phyloP scores from a whole-genome alignment of 2,113 vertebrate species.

The Taxidea taxus region DNA sequence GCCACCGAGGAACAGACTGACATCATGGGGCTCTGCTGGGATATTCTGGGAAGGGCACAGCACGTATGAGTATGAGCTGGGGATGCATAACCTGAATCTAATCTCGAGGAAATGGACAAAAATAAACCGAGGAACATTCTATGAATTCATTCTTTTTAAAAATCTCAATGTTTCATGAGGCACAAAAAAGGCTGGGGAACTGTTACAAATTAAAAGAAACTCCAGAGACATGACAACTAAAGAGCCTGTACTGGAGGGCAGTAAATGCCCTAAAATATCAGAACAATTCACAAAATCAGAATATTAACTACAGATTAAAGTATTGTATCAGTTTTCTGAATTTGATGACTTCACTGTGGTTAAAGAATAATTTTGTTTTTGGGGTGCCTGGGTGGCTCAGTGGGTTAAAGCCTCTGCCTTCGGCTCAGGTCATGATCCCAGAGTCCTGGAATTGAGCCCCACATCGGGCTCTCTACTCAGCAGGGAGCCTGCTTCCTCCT shows the following conservation, averaged over 20 bases:
- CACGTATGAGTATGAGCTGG: accelerated
- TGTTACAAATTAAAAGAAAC: neutral
- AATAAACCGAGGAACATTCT: neutral
- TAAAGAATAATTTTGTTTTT: neutral
- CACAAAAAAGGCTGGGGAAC: neutral
- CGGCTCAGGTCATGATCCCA: too few relatives aligned
- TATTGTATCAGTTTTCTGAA: neutral
- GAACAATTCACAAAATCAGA: neutral
- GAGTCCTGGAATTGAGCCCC: too few relatives aligned
- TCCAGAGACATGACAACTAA: neutral
- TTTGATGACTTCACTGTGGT: neutral
- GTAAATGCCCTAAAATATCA: neutral
- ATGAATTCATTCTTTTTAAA: neutral
- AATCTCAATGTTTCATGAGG: neutral
- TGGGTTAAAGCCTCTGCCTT: too few relatives aligned
- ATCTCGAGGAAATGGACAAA: neutral
- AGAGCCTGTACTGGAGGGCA: neutral
- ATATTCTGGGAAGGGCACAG: neutral
- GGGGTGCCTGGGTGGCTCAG: too few relatives aligned
- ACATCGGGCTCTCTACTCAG: too few relatives aligned
- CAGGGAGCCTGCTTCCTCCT: too few relatives aligned
- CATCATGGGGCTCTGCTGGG: neutral
- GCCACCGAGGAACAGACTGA: neutral
- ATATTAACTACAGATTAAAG: neutral
- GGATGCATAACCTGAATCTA: neutral